Evolutionary conservation across 2,888 invertebrate genomes (phyloP).

Genomic region (Hololepta plana): DNA sequence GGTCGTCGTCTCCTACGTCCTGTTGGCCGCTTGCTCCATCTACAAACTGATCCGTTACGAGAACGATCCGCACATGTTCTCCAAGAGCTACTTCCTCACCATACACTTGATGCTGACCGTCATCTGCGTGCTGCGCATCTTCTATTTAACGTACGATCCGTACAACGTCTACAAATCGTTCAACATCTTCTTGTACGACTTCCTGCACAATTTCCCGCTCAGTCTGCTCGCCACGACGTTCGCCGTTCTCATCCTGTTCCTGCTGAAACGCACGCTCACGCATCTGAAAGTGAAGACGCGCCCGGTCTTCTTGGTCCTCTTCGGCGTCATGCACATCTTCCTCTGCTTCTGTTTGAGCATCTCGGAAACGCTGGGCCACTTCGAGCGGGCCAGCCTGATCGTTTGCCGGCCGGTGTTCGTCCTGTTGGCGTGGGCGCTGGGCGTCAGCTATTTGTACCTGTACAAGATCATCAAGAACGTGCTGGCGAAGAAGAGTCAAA

Average conservation of each 20-base stretch:
- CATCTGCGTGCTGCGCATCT: constrained; percentile 65
- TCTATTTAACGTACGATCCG: constrained; percentile 80
- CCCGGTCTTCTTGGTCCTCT: constrained; percentile 58
- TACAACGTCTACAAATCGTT: constrained; percentile 75
- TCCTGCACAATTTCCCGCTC: constrained; percentile 68
- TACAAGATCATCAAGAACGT: constrained; percentile 62
- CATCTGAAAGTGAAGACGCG: constrained; percentile 50
- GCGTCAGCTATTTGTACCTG: constrained; percentile 68
- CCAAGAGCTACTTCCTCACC: constrained; percentile 74
- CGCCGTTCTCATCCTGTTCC: constrained; percentile 68
- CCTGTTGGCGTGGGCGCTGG: constrained; percentile 65
- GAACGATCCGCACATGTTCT: constrained; percentile 70
- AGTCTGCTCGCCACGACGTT: constrained; percentile 82
- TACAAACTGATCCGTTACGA: constrained; percentile 75
- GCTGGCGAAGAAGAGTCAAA: constrained; percentile 57
- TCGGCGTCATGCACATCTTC: constrained; percentile 60
- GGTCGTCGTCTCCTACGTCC: constrained; percentile 67
- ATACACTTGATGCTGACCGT: constrained; percentile 67
- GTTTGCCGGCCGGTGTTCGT: constrained; percentile 77
- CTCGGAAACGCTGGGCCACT: constrained; percentile 36
- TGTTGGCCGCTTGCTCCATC: constrained; percentile 69
- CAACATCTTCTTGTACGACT: constrained; percentile 60
- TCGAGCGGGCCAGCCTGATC: constrained; percentile 32
- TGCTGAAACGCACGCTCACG: constrained; percentile 58
- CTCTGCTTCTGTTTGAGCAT: constrained; percentile 72